These are phyloP conservation scores for Meganola albula DNA, from an alignment of 2,888 invertebrate species.

Conservation along the genomic window DNA sequence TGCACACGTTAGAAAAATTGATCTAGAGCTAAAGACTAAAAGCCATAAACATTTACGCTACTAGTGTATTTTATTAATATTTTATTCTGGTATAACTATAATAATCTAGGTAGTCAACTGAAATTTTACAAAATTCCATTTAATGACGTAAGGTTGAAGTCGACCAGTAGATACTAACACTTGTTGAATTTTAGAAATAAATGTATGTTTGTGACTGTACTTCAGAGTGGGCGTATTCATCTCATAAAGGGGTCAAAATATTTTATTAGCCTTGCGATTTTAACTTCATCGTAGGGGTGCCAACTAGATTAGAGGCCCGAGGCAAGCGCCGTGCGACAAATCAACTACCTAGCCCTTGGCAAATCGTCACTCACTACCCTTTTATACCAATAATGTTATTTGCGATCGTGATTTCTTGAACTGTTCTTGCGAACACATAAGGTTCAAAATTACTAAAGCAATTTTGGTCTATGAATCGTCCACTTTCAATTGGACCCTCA, in stretches of 20 bases:
- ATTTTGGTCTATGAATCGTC: slow-evolving; percentile 17
- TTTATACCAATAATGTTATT: slow-evolving; percentile 22
- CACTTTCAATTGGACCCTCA: slow-evolving; percentile 37
- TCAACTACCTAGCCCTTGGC: slow-evolving; percentile 39
- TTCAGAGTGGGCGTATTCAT: slow-evolving; percentile 66
- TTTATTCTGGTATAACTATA: too few species aligned
- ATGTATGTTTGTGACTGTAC: too few species aligned
- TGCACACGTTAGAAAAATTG: too few species aligned
- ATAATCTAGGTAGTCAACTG: too few species aligned
- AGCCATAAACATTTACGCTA: too few species aligned
- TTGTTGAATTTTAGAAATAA: too few species aligned
- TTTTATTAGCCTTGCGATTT: slow-evolving; percentile 77
- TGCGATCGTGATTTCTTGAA: slow-evolving; percentile 2
- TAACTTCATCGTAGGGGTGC: slow-evolving; percentile 67
- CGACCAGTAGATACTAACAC: too few species aligned
- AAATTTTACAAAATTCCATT: too few species aligned
- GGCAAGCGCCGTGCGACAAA: slow-evolving; percentile 52
- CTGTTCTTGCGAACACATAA: slow-evolving; percentile 10
- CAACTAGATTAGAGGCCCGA: slow-evolving; percentile 68
- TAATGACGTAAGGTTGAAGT: too few species aligned
- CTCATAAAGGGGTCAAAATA: slow-evolving; percentile 76
- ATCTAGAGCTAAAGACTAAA: too few species aligned
- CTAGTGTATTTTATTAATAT: too few species aligned
- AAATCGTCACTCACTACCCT: slow-evolving; percentile 27
- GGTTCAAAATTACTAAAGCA: slow-evolving; percentile 17